phyloP scores from a whole-genome alignment of 2,797 vertebrate genomes.

The Macroramphosus scolopax region DNA sequence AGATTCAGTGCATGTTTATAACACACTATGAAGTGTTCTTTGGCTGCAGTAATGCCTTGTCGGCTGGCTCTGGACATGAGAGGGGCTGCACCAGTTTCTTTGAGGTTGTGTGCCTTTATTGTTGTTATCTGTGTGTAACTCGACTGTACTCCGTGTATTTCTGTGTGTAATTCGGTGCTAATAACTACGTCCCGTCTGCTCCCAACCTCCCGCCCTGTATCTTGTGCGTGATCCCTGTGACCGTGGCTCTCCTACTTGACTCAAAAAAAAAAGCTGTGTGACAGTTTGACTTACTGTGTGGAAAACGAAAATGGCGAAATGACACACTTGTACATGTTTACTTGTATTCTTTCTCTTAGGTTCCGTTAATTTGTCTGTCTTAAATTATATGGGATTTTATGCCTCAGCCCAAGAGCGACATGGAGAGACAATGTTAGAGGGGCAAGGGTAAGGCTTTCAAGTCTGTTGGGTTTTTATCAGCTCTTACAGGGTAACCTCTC shows the following conservation, averaged over 20 bases:
- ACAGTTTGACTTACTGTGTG: constrained; percentile 59
- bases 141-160: constrained; percentile 66
- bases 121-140: constrained; percentile 69
- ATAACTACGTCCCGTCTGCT: constrained; percentile 69
- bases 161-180: constrained; percentile 78
- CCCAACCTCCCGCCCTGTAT: constrained; percentile 67
- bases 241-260: constrained; percentile 72
- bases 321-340: constrained; percentile 87
- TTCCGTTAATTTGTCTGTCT: constrained; percentile 99
- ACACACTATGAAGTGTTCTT: constrained; percentile 12
- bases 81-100: constrained; percentile 73
- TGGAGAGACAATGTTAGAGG: constrained; percentile 89
- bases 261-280: constrained; percentile 66
- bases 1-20: not conserved
- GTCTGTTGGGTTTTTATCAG: constrained; percentile 87
- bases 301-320: constrained; percentile 69
- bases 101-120: constrained; percentile 58
- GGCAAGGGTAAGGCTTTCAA: constrained; percentile 99
- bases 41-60: constrained; percentile 25
- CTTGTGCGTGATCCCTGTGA: constrained; percentile 71
- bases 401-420: constrained; percentile 86
- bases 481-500: constrained; percentile 80
- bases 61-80: constrained; percentile 43
- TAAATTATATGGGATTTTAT: constrained; percentile 95
- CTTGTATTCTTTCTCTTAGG: constrained; percentile 99